A percentile compares a stretch with the other conserved stretches of the same genome.
Conservation (phyloP, 2,113 vertebrate species). For the Plestiodon gilberti region DNA sequence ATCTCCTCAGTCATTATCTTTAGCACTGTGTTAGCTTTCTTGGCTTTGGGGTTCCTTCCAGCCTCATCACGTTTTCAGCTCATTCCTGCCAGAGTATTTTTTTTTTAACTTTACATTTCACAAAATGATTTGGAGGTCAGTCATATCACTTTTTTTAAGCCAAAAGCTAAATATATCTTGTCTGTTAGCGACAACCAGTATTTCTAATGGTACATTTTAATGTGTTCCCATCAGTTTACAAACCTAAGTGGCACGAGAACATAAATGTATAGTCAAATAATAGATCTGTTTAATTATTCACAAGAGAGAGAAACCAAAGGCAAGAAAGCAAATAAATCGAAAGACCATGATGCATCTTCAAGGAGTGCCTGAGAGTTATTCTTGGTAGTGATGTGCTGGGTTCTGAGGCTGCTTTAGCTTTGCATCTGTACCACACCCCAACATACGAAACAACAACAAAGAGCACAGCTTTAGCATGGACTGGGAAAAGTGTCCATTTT, state of each 20-base stretch:
- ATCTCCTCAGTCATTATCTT: neutral
- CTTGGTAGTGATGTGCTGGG: neutral
- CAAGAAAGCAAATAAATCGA: constrained; percentile 4
- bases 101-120: neutral
- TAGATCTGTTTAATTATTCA: constrained; percentile 24
- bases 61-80: neutral
- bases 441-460: neutral
- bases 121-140: neutral
- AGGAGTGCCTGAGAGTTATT: neutral
- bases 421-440: no score
- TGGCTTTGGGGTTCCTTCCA: neutral
- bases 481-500: neutral
- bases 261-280: neutral
- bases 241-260: neutral
- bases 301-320: neutral
- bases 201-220: neutral
- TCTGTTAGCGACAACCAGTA: neutral
- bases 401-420: neutral
- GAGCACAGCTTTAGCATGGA: neutral
- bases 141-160: neutral
- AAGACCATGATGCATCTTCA: neutral
- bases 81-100: neutral
- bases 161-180: neutral
- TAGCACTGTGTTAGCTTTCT: neutral
- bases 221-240: neutral